Conservation (phyloP, 2,797 vertebrate species). For the Eulemur mongoz region DNA sequence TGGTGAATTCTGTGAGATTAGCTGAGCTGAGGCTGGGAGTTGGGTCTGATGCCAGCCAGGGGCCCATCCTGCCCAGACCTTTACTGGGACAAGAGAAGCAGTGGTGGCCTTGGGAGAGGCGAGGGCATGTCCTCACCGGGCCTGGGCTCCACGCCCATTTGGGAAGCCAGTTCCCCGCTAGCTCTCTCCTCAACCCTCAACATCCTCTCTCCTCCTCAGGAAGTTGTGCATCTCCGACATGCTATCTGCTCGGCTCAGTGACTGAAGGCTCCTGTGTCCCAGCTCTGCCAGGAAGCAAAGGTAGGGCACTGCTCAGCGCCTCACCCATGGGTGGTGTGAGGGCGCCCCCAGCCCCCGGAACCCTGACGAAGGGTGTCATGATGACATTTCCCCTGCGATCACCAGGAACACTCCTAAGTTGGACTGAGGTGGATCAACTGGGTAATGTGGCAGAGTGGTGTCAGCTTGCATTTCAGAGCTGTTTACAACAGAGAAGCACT, state of each 20-base stretch:
- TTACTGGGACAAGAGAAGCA: background rate
- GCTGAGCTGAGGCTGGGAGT: background rate
- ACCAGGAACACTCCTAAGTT: background rate
- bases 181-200: background rate
- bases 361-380: background rate
- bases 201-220: constrained; percentile 10
- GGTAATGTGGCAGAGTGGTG: rapidly evolving
- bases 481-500: background rate
- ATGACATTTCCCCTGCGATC: background rate
- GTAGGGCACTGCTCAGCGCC: background rate
- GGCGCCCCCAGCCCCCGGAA: rapidly evolving
- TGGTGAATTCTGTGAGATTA: background rate
- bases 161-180: background rate
- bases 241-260: background rate
- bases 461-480: background rate
- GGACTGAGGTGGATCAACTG: background rate
- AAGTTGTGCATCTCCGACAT: background rate
- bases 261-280: background rate
- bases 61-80: background rate
- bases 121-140: background rate
- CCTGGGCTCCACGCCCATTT: background rate
- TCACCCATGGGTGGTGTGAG: background rate
- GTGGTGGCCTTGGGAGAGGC: background rate
- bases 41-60: background rate
- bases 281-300: constrained; percentile 30